Percentiles rank a stretch among this genome's conserved stretches.
Conservation (phyloP, 2,113 vertebrate species). For the Campylomormyrus tamandua region DNA sequence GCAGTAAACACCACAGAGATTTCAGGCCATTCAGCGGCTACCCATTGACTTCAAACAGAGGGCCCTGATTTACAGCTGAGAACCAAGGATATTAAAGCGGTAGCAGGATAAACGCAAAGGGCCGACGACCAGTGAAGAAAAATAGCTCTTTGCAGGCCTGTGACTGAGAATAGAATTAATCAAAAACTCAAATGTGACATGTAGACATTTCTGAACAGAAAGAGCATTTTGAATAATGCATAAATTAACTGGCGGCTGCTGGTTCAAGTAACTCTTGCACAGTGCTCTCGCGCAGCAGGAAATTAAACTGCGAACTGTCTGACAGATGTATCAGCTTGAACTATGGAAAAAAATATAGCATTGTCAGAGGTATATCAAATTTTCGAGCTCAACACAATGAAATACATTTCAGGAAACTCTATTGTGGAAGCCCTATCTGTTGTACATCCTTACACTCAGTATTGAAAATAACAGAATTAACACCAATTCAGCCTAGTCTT, state of each 20-base stretch:
- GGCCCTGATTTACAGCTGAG: conserved; percentile 21
- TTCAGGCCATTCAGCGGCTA: background rate
- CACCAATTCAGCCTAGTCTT: background rate
- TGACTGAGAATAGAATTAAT: conserved; percentile 39
- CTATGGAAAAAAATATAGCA: conserved; percentile 25
- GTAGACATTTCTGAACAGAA: conserved; percentile 28
- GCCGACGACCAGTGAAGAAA: conserved; percentile 26
- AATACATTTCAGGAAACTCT: conserved; percentile 3
- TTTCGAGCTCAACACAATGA: conserved; percentile 2
- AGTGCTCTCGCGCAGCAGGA: conserved; percentile 38
- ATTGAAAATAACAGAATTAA: background rate
- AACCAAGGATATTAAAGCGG: conserved; percentile 39
- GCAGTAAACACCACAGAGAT: background rate
- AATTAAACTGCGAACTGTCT: conserved; percentile 37
- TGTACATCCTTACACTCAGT: background rate
- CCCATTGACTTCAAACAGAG: conserved; percentile 7
- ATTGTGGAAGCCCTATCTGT: background rate
- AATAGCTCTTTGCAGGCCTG: conserved; percentile 23
- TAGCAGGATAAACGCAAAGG: conserved; percentile 41
- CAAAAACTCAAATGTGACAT: conserved; percentile 38
- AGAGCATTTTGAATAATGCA: conserved; percentile 43
- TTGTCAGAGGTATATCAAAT: conserved; percentile 12
- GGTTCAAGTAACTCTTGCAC: conserved; percentile 30
- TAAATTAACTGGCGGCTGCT: conserved; percentile 44
- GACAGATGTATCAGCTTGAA: conserved; percentile 37